Base-by-base conservation (phyloP, 2,797 vertebrate genomes). In the Apogon hyalosoma region DNA sequence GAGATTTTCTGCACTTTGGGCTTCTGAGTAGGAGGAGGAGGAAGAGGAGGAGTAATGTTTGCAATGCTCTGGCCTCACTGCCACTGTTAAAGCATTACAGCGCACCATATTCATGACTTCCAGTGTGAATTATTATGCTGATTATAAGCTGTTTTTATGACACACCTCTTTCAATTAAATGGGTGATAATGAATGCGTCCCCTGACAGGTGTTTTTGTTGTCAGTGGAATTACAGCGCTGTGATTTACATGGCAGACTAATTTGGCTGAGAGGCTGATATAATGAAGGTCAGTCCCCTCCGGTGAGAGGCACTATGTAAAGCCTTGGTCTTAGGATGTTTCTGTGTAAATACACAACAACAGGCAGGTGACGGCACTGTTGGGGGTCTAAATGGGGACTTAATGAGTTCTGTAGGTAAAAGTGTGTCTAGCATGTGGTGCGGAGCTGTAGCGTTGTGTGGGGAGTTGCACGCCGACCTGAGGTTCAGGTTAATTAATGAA, bases 401-500 rank as follows among this genome's bases (percentile, higher is more conserved):
- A 75, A 82, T 83, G 78, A 87, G 46, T 62, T 57, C 15, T 60
- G 77, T 58, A 84, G 82, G 78, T 84, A 77, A 50, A 75, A 59
- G 39, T 53, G 24, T 36, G 42, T 36, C 42, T 58, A 31, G 24
- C 56, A 28, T 58, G 56, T 58, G 45, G 42, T 58, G 42, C 3
- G 5, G 24, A 28, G 24, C 24, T 28, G 5, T 28, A 28, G 43
- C 1, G 31, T 9, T 24, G 46, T 41, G 39, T 15, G 47, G 5
- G 50, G 58, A 60, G 16, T 38, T n/a, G 38, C 12, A 28, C 7
- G 39, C 11, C 65, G 70, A 88, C 79, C 84, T 57, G 75, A 82
- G 88, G 76, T 71, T 24, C 85, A 88, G 92, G 92, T 94, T 94
- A 93, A 94, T 94, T 93, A 93, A 91, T 90, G 88, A 92, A 93